Base-by-base conservation (phyloP, 2,797 vertebrate genomes). In the Phataginus tricuspis region DNA sequence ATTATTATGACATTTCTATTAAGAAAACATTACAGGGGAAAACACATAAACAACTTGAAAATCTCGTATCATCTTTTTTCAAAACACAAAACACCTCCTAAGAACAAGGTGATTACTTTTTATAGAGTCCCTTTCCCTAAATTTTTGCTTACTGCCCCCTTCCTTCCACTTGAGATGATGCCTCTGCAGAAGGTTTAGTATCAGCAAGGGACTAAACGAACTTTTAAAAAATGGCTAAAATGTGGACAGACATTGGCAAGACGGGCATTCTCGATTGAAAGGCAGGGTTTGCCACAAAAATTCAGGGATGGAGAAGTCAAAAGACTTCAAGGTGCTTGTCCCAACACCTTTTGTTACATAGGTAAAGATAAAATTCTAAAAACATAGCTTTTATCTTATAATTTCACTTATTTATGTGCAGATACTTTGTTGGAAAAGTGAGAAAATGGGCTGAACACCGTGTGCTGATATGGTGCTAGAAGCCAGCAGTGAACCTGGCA, bases 291-390 rank as follows among this genome's bases (percentile, higher is more conserved):
- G 27, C n/a, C 82, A 55, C 57, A 45, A 64, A 63, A 8, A 12
- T 10, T 5, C 27, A 66, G 10, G 34, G 2, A 31, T 4, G 14
- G 25, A 55, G 19, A 63, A 72, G 42, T 68, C 57, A 29, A 16
- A 69, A 78, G 57, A 27, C 3, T 74, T 79, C 18, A 45, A 5
- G 7, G n/a, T 5, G 59, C 18, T 59, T 59, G 74, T 53, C 5
- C 66, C 79, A 45, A n/a, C 5, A n/a, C 23, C 55, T 37, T 71
- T 45, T 90, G 27, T 34, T 51, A 31, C 11, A 37, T 0, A 45
- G 6, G 23, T 49, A 89, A 68, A 83, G 31, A 61, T 42, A 72
- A 91, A 91, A 31, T 49, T 57, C 74, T 78, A 95, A 91, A 14
- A 83, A 34, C 25, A 2, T 9, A 87, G 34, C 31, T 71, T 72